Evolutionary conservation across 2,888 invertebrate genomes (phyloP).

Genomic region (Chaetogeoica ovagalla): DNA sequence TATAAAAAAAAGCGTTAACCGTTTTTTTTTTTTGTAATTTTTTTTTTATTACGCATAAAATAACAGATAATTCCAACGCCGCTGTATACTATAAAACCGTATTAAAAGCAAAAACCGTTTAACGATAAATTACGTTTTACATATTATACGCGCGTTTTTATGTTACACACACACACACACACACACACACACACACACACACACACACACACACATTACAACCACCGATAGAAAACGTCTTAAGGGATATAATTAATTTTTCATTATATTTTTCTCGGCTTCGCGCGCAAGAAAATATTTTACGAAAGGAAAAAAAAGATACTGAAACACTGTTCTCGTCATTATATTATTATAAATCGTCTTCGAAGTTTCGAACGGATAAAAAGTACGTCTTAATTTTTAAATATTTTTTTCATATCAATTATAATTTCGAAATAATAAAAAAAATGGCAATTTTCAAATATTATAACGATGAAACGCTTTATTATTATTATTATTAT

Average conservation of each 20-base stretch:
- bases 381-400: no score
- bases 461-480: no score
- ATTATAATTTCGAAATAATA: no score
- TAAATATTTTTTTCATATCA: no score
- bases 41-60: conserved; percentile 4
- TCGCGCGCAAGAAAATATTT: no score
- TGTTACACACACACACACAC: conserved; percentile 7
- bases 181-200: background rate
- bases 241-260: conserved; percentile 13
- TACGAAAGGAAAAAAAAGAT: no score
- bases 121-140: conserved; percentile 41
- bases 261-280: background rate
- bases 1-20: conserved; percentile 8
- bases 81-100: conserved; percentile 11
- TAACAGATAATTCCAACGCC: background rate
- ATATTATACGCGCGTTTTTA: background rate
- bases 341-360: no score
- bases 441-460: no score
- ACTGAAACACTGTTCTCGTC: no score
- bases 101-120: conserved; percentile 23
- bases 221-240: conserved; percentile 2
- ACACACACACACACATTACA: background rate
- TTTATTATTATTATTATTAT: no score
- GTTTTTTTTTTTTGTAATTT: background rate
- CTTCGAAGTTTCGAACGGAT: no score